These are phyloP conservation scores for Meloidogyne chitwoodi DNA, from an alignment of 1,140 invertebrate genomes.

Conservation along the genomic window DNA sequence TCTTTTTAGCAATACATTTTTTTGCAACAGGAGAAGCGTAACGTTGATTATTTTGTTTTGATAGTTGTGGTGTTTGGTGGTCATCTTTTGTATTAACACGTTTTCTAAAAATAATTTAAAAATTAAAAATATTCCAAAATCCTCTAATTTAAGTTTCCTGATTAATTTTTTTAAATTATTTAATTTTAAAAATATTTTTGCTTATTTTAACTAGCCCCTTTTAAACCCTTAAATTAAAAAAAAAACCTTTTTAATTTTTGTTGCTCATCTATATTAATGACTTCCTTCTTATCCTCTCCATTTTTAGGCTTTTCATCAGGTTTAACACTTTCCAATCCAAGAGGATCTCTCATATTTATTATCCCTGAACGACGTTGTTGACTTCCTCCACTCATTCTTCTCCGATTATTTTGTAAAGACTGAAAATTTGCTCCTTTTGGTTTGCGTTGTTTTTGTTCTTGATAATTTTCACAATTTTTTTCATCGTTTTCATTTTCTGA, in stretches of 20 bases:
- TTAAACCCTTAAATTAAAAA: background rate
- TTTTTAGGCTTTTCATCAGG: slow-evolving; percentile 5
- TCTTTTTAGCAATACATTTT: background rate
- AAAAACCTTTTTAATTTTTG: background rate
- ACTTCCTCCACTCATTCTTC: background rate
- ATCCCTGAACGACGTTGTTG: background rate
- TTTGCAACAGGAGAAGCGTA: background rate
- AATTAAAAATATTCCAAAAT: too few relatives aligned
- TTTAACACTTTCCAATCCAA: slow-evolving; percentile 7
- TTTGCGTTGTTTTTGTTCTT: background rate
- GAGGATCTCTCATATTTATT: slow-evolving; percentile 20
- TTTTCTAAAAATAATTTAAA: background rate
- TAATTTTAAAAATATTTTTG: too few relatives aligned
- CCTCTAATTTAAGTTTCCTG: too few relatives aligned
- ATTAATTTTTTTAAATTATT: too few relatives aligned
- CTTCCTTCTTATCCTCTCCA: background rate
- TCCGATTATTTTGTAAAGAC: background rate
- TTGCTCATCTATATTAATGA: background rate
- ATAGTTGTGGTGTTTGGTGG: background rate
- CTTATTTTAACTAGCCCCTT: too few relatives aligned
- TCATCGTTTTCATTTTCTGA: background rate
- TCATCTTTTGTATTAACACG: background rate
- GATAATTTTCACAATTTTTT: background rate
- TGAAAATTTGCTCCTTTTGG: background rate
- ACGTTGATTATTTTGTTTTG: background rate